Conservation (phyloP, 2,797 vertebrate genomes). For the Gallinago nigripennis region DNA sequence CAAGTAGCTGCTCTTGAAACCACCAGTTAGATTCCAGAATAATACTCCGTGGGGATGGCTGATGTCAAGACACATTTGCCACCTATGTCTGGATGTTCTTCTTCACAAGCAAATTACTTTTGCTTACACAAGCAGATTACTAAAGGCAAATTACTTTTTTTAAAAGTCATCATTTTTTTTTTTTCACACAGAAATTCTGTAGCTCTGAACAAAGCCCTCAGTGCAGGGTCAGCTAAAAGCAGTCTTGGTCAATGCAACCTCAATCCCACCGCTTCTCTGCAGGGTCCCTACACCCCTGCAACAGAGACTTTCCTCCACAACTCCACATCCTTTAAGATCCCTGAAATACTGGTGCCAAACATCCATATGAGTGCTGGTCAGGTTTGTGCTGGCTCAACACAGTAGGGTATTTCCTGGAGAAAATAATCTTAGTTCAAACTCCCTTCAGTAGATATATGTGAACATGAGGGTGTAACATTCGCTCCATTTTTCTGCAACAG, state of each 20-base stretch:
- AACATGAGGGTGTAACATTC: neutral
- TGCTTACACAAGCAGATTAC: too few relatives aligned
- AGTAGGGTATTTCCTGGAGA: constrained; percentile 17
- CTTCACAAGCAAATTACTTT: neutral
- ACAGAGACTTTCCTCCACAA: neutral
- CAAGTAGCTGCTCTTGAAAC: neutral
- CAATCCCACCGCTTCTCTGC: neutral
- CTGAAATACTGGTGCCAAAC: neutral
- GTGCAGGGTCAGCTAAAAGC: neutral
- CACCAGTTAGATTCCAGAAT: neutral
- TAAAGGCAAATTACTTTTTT: neutral
- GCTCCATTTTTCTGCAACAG: neutral
- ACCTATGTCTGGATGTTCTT: neutral
- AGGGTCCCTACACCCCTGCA: neutral
- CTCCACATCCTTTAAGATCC: neutral
- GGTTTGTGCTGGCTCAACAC: constrained; percentile 14
- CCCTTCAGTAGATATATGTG: neutral
- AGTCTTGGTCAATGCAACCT: neutral
- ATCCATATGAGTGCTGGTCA: neutral
- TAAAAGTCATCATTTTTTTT: neutral
- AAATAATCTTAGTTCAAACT: neutral
- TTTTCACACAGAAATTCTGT: neutral
- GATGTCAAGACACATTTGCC: neutral
- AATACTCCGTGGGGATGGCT: neutral
- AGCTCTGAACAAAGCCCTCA: neutral